Base-by-base conservation (phyloP, 2,888 invertebrate species). In the Antheraea yamamai region DNA sequence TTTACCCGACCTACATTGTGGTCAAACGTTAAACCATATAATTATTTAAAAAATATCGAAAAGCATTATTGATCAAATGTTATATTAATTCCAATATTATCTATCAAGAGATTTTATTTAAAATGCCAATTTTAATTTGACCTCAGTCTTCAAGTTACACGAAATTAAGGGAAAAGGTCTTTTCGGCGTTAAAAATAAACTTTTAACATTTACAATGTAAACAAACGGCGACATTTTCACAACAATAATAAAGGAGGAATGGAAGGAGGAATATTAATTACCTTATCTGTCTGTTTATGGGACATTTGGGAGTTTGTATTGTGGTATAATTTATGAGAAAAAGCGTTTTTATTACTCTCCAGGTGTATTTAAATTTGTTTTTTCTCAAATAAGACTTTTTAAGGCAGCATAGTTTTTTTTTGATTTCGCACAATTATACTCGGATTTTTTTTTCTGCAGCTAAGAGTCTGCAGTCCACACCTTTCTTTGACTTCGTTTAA, bases 161-260 rank as follows among this genome's bases (percentile, higher is more conserved):
- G 47, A 47, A 47, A 47, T 47, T 47, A 47, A 47, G 70, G 8
- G 70, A 35, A 39, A 39, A n/a, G 39, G 20, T 39, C 70, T 39
- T 39, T 66, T 20, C 20, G 8, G 23, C 20, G 10, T 39, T 70
- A n/a, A 20, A 70, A 61, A 61, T n/a, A 35, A 66, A 73, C n/a
- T 73, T 66, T 66, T 61, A 20, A 35, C 61, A 39, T 39, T 39
- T n/a, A n/a, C 39, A 70, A 70, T 39, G 39, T 39, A 70, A 20
- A 70, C 70, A 70, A 70, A 39, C 70, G 35, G n/a, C 35, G 70
- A 14, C 70, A 66, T 3, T 70, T 70, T 70, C 39, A 39, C 2
- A 39, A 70, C 70, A 70, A 70, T 70, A 70, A 70, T 70, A 70
- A 70, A 70, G 39, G 39, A 70, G 8, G 12, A 35, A n/a, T 70